phyloP scores from a whole-genome alignment of 2,888 invertebrate species.

The Aricia artaxerxes region DNA sequence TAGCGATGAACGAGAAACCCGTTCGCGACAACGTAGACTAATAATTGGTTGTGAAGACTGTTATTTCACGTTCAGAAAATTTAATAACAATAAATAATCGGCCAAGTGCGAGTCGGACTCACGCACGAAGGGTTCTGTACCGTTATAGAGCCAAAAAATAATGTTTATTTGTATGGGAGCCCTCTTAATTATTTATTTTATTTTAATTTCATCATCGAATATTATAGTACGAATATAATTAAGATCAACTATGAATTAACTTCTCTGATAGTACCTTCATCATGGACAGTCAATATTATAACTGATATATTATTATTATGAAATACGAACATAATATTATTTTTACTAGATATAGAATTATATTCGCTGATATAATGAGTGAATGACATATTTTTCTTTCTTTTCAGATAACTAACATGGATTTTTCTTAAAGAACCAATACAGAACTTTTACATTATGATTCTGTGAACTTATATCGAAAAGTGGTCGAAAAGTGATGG shows the following conservation, averaged over 20 bases:
- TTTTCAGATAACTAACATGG: neutral
- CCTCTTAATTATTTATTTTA: too few species aligned
- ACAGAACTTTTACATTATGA: neutral
- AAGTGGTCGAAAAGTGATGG: constrained; percentile 49
- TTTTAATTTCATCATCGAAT: too few species aligned
- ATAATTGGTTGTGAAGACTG: neutral
- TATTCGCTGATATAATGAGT: neutral
- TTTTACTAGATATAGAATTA: neutral
- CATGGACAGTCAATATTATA: neutral
- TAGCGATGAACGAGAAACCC: neutral
- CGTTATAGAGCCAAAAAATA: too few species aligned
- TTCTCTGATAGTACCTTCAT: too few species aligned
- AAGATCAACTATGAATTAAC: too few species aligned
- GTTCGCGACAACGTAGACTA: neutral
- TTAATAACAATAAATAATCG: neutral
- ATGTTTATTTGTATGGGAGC: too few species aligned
- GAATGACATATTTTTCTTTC: neutral
- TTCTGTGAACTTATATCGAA: neutral
- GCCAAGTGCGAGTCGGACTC: too few species aligned
- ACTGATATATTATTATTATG: neutral
- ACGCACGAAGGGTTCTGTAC: too few species aligned
- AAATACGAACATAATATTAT: too few species aligned
- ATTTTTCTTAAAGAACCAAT: neutral
- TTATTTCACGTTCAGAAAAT: neutral
- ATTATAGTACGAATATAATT: too few species aligned